Percentiles rank a stretch among this genome's conserved stretches.
Conservation (phyloP, 2,113 vertebrate genomes). For the Carassius auratus region DNA sequence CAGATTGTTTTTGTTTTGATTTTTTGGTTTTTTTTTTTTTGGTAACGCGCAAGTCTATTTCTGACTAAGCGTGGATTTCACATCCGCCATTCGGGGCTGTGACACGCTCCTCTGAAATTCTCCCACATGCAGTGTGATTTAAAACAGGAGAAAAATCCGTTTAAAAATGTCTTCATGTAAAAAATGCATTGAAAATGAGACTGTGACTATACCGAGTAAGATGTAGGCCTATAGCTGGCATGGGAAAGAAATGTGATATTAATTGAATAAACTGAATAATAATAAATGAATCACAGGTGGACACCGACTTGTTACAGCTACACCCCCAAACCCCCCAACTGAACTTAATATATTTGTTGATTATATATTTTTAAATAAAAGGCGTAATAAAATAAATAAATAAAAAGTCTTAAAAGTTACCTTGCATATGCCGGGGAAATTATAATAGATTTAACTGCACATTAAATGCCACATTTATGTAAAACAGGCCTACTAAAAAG, state of each 20-base stretch:
- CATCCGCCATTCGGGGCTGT: slow-evolving; percentile 13
- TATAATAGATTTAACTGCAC: background rate
- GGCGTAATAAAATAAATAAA: too few relatives aligned
- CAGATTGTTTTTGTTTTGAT: slow-evolving; percentile 54
- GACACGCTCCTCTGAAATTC: slow-evolving; percentile 9
- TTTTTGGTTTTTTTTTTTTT: background rate
- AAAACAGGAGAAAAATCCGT: background rate
- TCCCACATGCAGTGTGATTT: slow-evolving; percentile 47
- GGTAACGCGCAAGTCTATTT: slow-evolving; percentile 46
- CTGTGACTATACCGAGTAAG: background rate
- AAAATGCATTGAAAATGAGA: background rate
- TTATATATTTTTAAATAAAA: background rate
- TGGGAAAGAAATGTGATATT: background rate
- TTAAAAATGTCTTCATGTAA: background rate
- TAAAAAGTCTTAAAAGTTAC: background rate
- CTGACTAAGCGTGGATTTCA: slow-evolving; percentile 40
- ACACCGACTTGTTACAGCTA: slow-evolving; percentile 6
- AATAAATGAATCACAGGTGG: slow-evolving; percentile 33
- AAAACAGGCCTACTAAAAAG: too few relatives aligned
- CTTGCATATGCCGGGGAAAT: background rate
- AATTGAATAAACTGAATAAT: background rate
- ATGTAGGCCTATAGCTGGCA: background rate
- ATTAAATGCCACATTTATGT: too few relatives aligned
- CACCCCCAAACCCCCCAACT: slow-evolving; percentile 6
- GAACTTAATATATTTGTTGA: background rate